Evolutionary conservation across 2,888 invertebrate species (phyloP).

Genomic region (Ochropacha duplaris): DNA sequence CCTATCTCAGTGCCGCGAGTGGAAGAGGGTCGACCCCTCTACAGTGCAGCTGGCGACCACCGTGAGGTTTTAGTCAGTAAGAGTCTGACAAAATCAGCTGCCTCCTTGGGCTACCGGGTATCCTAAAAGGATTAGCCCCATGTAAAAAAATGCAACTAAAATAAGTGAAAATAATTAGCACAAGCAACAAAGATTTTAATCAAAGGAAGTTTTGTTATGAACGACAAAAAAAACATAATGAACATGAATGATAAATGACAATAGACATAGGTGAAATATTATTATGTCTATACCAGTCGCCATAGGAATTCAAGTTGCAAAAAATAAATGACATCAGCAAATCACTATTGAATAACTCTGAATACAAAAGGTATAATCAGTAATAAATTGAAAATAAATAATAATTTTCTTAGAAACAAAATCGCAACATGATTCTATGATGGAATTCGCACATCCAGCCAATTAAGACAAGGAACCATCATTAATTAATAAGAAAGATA

Average conservation of each 20-base stretch:
- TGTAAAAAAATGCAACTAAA: too few species aligned
- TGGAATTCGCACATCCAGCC: not conserved
- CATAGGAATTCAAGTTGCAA: slow-evolving; percentile 29
- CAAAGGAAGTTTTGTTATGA: not conserved
- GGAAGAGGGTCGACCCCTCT: too few species aligned
- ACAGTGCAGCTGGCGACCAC: too few species aligned
- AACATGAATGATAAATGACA: slow-evolving; percentile 26
- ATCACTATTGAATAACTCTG: slow-evolving; percentile 4
- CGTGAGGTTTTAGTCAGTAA: too few species aligned
- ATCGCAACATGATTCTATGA: slow-evolving; percentile 16
- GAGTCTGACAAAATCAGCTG: too few species aligned
- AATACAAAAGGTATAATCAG: slow-evolving; percentile 10
- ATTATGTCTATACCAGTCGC: slow-evolving; percentile 19
- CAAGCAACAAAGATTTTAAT: not conserved
- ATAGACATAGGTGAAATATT: slow-evolving; percentile 29
- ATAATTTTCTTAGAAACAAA: slow-evolving; percentile 34
- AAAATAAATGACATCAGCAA: slow-evolving; percentile 30
- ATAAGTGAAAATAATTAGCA: too few species aligned
- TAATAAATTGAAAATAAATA: slow-evolving; percentile 29
- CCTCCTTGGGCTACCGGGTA: too few species aligned
- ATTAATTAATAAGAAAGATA: not conserved
- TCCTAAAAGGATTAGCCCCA: too few species aligned
- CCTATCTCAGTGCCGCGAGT: too few species aligned
- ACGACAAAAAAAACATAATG: not conserved
- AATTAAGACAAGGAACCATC: not conserved